Conservation (phyloP, 2,797 vertebrate species). For the Sebastes miniatus region DNA sequence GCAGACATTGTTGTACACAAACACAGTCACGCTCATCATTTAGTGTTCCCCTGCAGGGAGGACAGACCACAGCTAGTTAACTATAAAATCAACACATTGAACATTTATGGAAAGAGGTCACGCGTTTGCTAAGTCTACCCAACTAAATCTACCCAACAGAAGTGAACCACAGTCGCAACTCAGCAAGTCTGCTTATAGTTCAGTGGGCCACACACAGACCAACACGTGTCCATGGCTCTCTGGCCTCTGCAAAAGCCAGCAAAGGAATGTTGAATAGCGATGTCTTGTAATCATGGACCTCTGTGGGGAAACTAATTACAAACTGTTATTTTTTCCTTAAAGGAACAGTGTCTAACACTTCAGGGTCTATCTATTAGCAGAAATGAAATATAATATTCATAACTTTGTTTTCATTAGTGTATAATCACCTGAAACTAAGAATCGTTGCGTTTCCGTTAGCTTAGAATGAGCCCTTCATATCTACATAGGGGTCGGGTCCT, state of each 20-base stretch:
- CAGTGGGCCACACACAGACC: slow-evolving; percentile 66
- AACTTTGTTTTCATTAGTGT: too few relatives aligned
- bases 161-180: slow-evolving; percentile 42
- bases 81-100: slow-evolving; percentile 17
- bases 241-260: slow-evolving; percentile 38
- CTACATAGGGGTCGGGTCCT: too few relatives aligned
- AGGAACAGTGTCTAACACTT: not conserved
- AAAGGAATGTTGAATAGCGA: slow-evolving; percentile 51
- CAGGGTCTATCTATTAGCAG: too few relatives aligned
- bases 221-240: slow-evolving; percentile 51
- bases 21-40: slow-evolving; percentile 32
- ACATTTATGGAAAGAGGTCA: slow-evolving; percentile 31
- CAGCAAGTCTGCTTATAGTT: slow-evolving; percentile 60
- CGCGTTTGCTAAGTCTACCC: slow-evolving; percentile 15
- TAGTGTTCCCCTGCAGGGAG: slow-evolving; percentile 14
- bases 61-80: slow-evolving; percentile 17
- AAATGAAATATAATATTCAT: too few relatives aligned
- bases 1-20: slow-evolving; percentile 39
- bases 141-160: slow-evolving; percentile 28
- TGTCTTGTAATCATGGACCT: slow-evolving; percentile 64
- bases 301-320: slow-evolving; percentile 70
- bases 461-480: too few relatives aligned
- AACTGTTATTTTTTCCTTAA: slow-evolving; percentile 25
- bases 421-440: too few relatives aligned
- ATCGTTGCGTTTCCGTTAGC: too few relatives aligned